phyloP scores from a whole-genome alignment of 1,140 invertebrate species.

The Brachionus manjavacas region DNA sequence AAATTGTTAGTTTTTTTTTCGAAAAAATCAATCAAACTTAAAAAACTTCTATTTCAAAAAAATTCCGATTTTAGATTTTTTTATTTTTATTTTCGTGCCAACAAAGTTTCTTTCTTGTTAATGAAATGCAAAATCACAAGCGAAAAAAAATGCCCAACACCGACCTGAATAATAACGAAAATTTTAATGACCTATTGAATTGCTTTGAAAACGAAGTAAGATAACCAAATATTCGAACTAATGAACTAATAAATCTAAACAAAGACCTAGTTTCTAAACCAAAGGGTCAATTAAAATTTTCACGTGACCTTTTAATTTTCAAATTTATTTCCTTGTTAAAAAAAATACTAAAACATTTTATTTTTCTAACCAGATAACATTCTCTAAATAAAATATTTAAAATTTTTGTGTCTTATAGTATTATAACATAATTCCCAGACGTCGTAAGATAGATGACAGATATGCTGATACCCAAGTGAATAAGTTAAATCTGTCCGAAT shows the following conservation, averaged over 20 bases:
- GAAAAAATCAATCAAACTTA: neutral
- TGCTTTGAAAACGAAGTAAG: conserved; percentile 17
- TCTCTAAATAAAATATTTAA: neutral
- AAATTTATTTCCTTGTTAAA: conserved; percentile 2
- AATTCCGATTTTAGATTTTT: neutral
- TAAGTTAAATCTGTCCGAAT: neutral
- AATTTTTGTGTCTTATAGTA: neutral
- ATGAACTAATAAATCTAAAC: neutral
- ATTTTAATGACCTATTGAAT: neutral
- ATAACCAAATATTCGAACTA: conserved; percentile 1
- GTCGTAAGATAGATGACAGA: neutral
- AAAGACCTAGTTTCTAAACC: conserved; percentile 11
- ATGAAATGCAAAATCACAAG: conserved; percentile 16
- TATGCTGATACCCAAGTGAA: neutral
- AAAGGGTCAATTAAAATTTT: neutral
- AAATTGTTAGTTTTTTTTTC: neutral
- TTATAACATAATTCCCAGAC: neutral
- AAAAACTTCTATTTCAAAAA: neutral
- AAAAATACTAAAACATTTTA: neutral
- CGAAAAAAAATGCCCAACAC: neutral
- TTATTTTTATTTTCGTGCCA: neutral
- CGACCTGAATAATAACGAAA: neutral
- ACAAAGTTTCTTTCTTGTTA: neutral
- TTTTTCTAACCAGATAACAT: neutral
- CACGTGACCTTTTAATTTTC: conserved; percentile 1